Conservation (phyloP, 2,113 vertebrate species). For the Tragelaphus strepsiceros region DNA sequence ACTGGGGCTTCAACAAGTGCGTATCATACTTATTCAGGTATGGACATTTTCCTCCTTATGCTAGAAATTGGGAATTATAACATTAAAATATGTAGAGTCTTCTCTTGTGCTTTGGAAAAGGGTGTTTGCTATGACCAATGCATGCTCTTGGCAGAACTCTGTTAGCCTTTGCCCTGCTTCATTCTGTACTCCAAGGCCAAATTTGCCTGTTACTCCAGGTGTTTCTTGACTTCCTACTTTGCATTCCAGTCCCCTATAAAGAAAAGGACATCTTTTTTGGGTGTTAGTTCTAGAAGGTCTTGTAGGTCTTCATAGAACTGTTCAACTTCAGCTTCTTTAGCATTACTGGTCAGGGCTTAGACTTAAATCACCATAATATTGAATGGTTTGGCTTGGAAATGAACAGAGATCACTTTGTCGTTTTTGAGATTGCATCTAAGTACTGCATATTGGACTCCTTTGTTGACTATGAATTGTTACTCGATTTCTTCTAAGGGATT, state of each 20-base stretch:
- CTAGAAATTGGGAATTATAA: background rate
- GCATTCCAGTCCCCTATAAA: background rate
- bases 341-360: background rate
- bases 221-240: background rate
- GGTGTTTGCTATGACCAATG: background rate
- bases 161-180: background rate
- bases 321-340: background rate
- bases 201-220: background rate
- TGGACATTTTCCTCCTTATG: background rate
- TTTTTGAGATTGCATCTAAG: background rate
- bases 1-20: background rate
- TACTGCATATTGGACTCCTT: background rate
- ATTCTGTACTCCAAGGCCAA: background rate
- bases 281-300: background rate
- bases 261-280: background rate
- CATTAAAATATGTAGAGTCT: background rate
- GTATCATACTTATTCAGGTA: background rate
- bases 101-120: background rate
- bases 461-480: background rate
- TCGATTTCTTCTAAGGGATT: background rate
- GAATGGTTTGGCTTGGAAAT: background rate
- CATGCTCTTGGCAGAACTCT: background rate
- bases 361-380: background rate
- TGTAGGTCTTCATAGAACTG: background rate
- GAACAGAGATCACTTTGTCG: background rate